Percentiles rank a stretch among this genome's conserved stretches.
These are phyloP conservation scores for Catocala fraxini DNA, from an alignment of 2,888 invertebrate species.

Conservation along the genomic window DNA sequence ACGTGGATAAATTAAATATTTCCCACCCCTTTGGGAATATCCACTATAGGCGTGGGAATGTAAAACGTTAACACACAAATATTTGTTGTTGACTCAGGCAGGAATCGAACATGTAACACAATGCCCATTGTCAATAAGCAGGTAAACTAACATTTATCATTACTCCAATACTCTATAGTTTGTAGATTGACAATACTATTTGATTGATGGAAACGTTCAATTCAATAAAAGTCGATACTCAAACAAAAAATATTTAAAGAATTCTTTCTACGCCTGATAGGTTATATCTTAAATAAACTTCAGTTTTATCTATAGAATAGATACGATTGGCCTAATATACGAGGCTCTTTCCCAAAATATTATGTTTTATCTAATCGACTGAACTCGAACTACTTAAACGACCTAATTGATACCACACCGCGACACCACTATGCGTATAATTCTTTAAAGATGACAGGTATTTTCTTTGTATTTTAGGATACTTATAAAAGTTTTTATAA, in stretches of 20 bases:
- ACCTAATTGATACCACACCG: constrained; percentile 28
- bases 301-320: constrained; percentile 25
- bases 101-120: too few species aligned
- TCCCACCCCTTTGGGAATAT: too few species aligned
- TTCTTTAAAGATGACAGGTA: too few species aligned
- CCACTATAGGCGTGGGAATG: too few species aligned
- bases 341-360: constrained; percentile 23
- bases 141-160: too few species aligned
- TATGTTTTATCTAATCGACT: constrained; percentile 39
- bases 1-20: too few species aligned
- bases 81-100: too few species aligned
- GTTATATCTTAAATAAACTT: constrained; percentile 32
- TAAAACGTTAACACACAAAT: too few species aligned
- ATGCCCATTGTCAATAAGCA: too few species aligned
- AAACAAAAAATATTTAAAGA: neutral
- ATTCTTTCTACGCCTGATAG: constrained; percentile 5
- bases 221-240: neutral
- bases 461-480: too few species aligned
- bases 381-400: constrained; percentile 28
- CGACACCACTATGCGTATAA: constrained; percentile 2
- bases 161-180: too few species aligned
- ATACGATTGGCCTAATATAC: constrained; percentile 31
- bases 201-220: neutral
- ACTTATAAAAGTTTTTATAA: too few species aligned
- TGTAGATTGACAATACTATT: neutral